These are phyloP conservation scores for Scaptomyza tumidula DNA, from an alignment of 2,888 invertebrate genomes.

Conservation along the genomic window DNA sequence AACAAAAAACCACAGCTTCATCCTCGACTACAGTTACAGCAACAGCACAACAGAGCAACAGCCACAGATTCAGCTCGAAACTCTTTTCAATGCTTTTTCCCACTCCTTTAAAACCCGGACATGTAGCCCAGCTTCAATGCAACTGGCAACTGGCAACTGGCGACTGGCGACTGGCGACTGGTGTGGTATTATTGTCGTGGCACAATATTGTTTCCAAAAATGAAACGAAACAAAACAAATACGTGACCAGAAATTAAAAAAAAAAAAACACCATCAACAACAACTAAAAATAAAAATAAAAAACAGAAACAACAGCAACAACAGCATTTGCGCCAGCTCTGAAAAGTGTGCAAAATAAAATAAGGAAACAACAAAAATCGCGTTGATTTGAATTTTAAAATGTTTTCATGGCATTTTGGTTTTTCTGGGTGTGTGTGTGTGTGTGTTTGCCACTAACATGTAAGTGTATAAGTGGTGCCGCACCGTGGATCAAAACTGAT, in stretches of 20 bases:
- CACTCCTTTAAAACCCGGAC: conserved; percentile 36
- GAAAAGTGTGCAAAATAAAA: conserved; percentile 72
- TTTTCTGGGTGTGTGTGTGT: conserved; percentile 11
- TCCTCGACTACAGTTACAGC: background rate
- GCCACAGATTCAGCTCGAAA: conserved; percentile 1
- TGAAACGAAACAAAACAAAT: conserved; percentile 77
- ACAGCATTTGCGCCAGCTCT: conserved; percentile 18
- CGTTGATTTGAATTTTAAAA: conserved; percentile 80
- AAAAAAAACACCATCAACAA: conserved; percentile 18
- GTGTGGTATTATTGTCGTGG: conserved; percentile 70
- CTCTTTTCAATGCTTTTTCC: background rate
- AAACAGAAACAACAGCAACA: background rate
- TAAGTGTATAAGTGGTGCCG: conserved; percentile 10
- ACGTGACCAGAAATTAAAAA: conserved; percentile 78
- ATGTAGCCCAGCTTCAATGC: conserved; percentile 21
- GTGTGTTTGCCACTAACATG: background rate
- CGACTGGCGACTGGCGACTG: conserved; percentile 8
- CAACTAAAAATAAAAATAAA: conserved; percentile 59
- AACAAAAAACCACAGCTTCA: conserved; percentile 33
- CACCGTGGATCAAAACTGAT: conserved; percentile 38
- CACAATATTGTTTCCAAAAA: conserved; percentile 77
- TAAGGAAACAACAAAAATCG: conserved; percentile 76
- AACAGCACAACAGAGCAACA: conserved; percentile 1
- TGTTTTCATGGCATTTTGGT: conserved; percentile 74
- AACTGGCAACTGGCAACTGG: conserved; percentile 24